Conservation (phyloP, 1,140 invertebrate species). For the Idris sp. region DNA sequence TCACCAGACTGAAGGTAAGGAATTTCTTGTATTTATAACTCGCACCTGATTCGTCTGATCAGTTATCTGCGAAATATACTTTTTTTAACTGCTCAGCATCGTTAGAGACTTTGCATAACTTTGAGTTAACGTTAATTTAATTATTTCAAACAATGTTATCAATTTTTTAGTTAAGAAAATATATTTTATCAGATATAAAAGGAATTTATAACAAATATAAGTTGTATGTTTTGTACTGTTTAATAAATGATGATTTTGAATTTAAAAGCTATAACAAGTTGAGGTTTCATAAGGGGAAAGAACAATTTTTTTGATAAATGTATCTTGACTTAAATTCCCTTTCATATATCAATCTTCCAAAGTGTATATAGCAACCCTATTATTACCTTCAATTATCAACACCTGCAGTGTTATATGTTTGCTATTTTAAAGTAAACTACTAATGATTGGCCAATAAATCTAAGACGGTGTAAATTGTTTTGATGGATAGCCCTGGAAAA, state of each 20-base stretch:
- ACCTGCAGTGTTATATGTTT: conserved; percentile 74
- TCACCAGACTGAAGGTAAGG: conserved; percentile 89
- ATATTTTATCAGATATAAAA: conserved; percentile 11
- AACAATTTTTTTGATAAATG: background rate
- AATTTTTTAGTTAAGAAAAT: conserved; percentile 12
- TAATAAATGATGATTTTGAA: too few relatives aligned
- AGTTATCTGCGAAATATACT: conserved; percentile 23
- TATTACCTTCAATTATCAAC: conserved; percentile 66
- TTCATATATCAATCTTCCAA: conserved; percentile 41
- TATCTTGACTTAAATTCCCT: conserved; percentile 14
- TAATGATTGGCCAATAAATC: conserved; percentile 75
- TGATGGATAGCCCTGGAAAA: too few relatives aligned
- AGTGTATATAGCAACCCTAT: conserved; percentile 33
- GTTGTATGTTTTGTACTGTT: background rate
- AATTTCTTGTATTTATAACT: conserved; percentile 46
- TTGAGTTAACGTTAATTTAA: conserved; percentile 19
- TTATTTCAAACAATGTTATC: conserved; percentile 27
- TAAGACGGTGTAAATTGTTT: too few relatives aligned
- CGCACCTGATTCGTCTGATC: conserved; percentile 25
- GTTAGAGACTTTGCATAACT: conserved; percentile 27
- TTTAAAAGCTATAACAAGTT: too few relatives aligned
- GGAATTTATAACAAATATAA: background rate
- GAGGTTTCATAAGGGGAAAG: background rate
- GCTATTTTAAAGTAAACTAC: conserved; percentile 68
- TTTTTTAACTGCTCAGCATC: background rate